phyloP scores from a whole-genome alignment of 2,888 invertebrate genomes.

The Brachylomia viminalis region DNA sequence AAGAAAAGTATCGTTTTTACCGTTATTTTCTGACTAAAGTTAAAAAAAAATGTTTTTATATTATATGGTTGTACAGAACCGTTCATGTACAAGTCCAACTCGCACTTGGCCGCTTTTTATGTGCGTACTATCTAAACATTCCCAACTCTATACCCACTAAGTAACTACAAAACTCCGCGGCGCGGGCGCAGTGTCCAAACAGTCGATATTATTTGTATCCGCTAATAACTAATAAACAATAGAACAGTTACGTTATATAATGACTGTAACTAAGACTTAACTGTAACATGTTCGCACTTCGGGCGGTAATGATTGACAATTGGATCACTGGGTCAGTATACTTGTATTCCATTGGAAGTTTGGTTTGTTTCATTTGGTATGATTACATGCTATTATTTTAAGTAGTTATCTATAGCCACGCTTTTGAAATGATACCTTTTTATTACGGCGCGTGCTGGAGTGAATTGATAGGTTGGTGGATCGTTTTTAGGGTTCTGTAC shows the following conservation, averaged over 20 bases:
- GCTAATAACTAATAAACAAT: constrained; percentile 58
- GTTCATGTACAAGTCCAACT: too few species aligned
- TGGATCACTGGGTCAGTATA: constrained; percentile 53
- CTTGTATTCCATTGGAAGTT: constrained; percentile 24
- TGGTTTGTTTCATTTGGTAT: neutral
- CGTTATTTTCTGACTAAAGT: too few species aligned
- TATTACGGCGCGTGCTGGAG: constrained; percentile 6
- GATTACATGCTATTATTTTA: constrained; percentile 36
- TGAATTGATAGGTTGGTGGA: neutral
- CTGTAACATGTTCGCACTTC: constrained; percentile 51
- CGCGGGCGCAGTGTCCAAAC: constrained; percentile 55
- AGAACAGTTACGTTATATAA: constrained; percentile 49
- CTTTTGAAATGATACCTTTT: constrained; percentile 39
- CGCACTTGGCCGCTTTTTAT: too few species aligned
- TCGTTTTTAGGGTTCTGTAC: neutral
- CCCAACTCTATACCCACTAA: constrained; percentile 39
- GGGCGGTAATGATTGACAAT: constrained; percentile 52
- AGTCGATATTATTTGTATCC: constrained; percentile 63
- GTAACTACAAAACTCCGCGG: constrained; percentile 41
- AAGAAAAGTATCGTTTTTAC: too few species aligned
- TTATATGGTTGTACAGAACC: too few species aligned
- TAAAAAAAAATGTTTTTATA: too few species aligned
- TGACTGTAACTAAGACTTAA: constrained; percentile 18
- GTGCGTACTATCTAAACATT: constrained; percentile 43
- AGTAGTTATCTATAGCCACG: neutral